Percentiles rank a stretch among this genome's conserved stretches.
Evolutionary conservation across 2,797 vertebrate genomes (phyloP).

Genomic region (Mormyrus hasselquistii): DNA sequence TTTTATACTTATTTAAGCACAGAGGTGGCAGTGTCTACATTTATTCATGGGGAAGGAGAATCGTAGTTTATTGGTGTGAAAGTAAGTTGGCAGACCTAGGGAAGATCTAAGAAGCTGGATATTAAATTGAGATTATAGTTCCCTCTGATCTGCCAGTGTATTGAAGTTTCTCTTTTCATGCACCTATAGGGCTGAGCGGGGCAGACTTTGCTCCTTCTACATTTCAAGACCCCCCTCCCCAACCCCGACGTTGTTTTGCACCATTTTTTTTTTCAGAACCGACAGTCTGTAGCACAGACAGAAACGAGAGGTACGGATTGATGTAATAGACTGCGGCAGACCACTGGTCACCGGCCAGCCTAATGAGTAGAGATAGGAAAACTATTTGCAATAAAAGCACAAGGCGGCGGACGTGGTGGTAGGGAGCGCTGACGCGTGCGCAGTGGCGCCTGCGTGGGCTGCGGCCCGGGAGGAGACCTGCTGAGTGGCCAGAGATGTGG

Average conservation of each 20-base stretch:
- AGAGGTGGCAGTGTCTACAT: conserved; percentile 32
- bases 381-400: conserved; percentile 26
- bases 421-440: neutral
- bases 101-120: conserved; percentile 41
- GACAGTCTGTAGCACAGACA: neutral
- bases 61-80: conserved; percentile 28
- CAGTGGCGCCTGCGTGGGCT: neutral
- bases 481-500: conserved; percentile 31
- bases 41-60: conserved; percentile 23
- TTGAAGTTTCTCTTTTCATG: conserved; percentile 28
- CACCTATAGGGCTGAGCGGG: conserved; percentile 6
- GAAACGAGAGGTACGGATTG: neutral
- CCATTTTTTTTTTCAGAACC: neutral
- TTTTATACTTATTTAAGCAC: conserved; percentile 40
- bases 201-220: conserved; percentile 13
- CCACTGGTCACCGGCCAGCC: conserved; percentile 22
- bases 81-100: conserved; percentile 32
- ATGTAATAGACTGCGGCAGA: neutral
- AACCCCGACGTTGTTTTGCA: neutral
- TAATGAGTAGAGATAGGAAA: conserved; percentile 37
- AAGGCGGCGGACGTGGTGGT: conserved; percentile 24
- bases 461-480: conserved; percentile 9
- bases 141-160: conserved; percentile 36
- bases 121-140: conserved; percentile 39
- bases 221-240: neutral